These are phyloP conservation scores for Erinaceus europaeus DNA, from an alignment of 2,113 vertebrate species.

Conservation along the genomic window DNA sequence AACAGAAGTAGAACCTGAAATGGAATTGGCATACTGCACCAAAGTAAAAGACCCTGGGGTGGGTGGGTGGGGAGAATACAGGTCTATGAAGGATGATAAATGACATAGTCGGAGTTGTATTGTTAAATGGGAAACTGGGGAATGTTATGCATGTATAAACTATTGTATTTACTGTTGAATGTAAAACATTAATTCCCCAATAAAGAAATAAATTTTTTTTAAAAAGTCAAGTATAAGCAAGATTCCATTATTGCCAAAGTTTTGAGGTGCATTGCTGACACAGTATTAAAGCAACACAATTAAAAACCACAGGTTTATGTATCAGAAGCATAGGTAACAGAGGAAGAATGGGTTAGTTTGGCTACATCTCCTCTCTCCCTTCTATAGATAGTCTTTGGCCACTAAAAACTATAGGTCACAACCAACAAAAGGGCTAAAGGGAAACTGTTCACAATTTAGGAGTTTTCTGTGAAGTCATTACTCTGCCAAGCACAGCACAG, in stretches of 20 bases:
- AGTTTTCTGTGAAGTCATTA: not conserved
- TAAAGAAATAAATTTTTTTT: no score
- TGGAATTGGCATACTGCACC: no score
- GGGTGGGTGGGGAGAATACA: no score
- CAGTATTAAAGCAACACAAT: no score
- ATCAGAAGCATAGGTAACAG: not conserved
- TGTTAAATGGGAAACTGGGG: no score
- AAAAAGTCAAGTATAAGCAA: not conserved
- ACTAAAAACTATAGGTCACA: not conserved
- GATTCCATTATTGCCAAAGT: not conserved
- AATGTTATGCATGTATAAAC: no score
- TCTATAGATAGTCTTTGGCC: not conserved
- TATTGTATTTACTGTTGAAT: no score
- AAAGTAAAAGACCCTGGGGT: no score
- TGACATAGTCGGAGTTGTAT: no score
- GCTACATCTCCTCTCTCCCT: not conserved
- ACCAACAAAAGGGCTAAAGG: not conserved
- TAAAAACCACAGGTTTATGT: rapidly evolving
- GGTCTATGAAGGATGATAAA: no score
- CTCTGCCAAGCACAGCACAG: not conserved
- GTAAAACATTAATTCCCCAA: no score
- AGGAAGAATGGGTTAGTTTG: not conserved
- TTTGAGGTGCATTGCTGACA: not conserved
- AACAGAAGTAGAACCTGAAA: no score
- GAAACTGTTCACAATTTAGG: not conserved